Evolutionary conservation across 2,888 invertebrate species (phyloP).

Genomic region (Blera fallax): DNA sequence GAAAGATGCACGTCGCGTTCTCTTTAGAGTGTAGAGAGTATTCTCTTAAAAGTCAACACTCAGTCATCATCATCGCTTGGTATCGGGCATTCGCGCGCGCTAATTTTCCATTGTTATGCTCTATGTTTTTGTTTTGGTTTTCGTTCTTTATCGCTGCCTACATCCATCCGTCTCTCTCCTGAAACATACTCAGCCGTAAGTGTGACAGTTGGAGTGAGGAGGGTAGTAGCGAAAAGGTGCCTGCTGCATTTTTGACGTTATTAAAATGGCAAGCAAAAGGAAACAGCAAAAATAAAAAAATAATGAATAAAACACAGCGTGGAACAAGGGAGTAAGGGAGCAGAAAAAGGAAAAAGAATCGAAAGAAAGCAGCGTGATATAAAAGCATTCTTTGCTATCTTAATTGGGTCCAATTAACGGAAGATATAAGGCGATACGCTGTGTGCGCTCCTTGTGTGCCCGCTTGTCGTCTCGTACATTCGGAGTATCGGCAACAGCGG

Average conservation of each 20-base stretch:
- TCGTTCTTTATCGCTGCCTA: constrained; percentile 39
- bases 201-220: constrained; percentile 47
- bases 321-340: not conserved
- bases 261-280: constrained; percentile 70
- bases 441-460: constrained; percentile 55
- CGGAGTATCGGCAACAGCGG: not conserved
- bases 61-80: constrained; percentile 15
- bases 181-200: constrained; percentile 53
- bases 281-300: constrained; percentile 63
- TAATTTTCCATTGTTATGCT: constrained; percentile 72
- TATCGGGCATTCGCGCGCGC: constrained; percentile 66
- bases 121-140: constrained; percentile 71
- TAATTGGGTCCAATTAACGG: constrained; percentile 75
- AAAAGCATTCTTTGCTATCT: constrained; percentile 74
- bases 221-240: constrained; percentile 51
- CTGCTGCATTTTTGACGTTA: constrained; percentile 71
- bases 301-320: constrained; percentile 60
- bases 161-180: constrained; percentile 35
- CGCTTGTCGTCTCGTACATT: constrained; percentile 35
- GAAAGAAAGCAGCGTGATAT: constrained; percentile 71
- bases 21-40: constrained; percentile 8
- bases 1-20: not conserved
- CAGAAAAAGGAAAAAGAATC: constrained; percentile 30
- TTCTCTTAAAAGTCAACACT: constrained; percentile 42
- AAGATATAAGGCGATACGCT: constrained; percentile 73